A percentile compares a stretch with the other conserved stretches of the same genome.
These are phyloP conservation scores for Caenorhabditis auriculariae DNA, from an alignment of 2,888 invertebrate species.

Conservation along the genomic window DNA sequence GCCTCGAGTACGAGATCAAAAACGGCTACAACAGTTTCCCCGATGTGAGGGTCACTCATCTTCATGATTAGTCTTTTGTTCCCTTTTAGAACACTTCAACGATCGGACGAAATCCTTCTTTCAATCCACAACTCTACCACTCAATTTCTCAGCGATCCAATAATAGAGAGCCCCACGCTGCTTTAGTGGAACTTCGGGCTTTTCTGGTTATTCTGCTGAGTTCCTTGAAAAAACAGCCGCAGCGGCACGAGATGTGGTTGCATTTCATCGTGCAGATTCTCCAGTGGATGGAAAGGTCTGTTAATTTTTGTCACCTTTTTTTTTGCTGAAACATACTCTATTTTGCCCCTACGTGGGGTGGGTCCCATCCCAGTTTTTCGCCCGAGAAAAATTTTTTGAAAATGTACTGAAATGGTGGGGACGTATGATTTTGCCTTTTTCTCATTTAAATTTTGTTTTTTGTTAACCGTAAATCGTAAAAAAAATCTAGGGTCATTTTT, in stretches of 20 bases:
- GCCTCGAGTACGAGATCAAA: slow-evolving; percentile 56
- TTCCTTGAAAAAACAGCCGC: slow-evolving; percentile 71
- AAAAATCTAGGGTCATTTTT: too few relatives aligned
- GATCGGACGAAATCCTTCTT: slow-evolving; percentile 54
- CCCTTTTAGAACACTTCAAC: slow-evolving; percentile 17
- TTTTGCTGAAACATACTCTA: background rate
- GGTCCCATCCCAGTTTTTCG: background rate
- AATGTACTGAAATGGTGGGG: background rate
- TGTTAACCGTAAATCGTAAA: too few relatives aligned
- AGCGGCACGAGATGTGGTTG: slow-evolving; percentile 78
- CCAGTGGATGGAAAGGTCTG: slow-evolving; percentile 73
- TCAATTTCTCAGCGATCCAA: slow-evolving; percentile 43
- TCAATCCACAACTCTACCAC: slow-evolving; percentile 46
- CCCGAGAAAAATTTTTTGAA: background rate
- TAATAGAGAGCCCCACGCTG: slow-evolving; percentile 43
- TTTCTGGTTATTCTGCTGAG: slow-evolving; percentile 79
- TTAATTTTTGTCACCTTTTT: background rate
- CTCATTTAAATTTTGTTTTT: too few relatives aligned
- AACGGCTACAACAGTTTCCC: slow-evolving; percentile 40
- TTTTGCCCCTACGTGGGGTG: background rate
- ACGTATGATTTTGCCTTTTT: background rate
- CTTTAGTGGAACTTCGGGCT: slow-evolving; percentile 75
- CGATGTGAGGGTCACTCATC: slow-evolving; percentile 21
- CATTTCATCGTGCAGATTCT: slow-evolving; percentile 78
- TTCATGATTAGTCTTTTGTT: background rate